Conservation (phyloP, 2,888 invertebrate genomes). For the Volucella inflata region DNA sequence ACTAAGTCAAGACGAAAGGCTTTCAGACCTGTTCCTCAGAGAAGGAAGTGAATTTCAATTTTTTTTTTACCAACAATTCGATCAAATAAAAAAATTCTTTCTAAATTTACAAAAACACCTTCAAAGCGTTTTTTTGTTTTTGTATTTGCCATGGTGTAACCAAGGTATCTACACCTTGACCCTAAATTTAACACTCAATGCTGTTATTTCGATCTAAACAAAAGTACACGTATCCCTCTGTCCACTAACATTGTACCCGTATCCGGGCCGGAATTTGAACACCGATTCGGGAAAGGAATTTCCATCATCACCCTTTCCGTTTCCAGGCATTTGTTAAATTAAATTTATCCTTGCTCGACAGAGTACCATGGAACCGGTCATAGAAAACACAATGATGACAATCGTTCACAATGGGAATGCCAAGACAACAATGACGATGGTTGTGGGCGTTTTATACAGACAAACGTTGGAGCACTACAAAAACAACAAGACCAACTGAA, state of each 20-base stretch:
- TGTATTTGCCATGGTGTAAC: conserved; percentile 21
- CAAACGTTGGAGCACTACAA: not conserved
- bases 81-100: conserved; percentile 41
- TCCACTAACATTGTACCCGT: conserved; percentile 38
- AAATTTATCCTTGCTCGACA: conserved; percentile 53
- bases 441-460: conserved; percentile 52
- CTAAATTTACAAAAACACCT: not conserved
- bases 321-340: conserved; percentile 33
- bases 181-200: conserved; percentile 15
- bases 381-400: conserved; percentile 61
- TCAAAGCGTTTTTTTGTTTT: not conserved
- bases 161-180: conserved; percentile 29
- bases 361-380: conserved; percentile 58
- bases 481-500: not conserved
- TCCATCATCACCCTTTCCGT: conserved; percentile 19
- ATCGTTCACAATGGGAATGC: conserved; percentile 69
- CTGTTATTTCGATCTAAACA: conserved; percentile 25
- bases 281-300: conserved; percentile 41
- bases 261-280: conserved; percentile 29
- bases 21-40: conserved; percentile 84
- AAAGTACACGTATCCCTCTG: conserved; percentile 9
- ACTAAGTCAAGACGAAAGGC: conserved; percentile 92
- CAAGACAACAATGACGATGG: conserved; percentile 67
- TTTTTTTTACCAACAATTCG: not conserved
- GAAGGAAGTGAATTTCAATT: conserved; percentile 73